Conservation (phyloP, 1,140 invertebrate species). For the Drosophila athabasca region DNA sequence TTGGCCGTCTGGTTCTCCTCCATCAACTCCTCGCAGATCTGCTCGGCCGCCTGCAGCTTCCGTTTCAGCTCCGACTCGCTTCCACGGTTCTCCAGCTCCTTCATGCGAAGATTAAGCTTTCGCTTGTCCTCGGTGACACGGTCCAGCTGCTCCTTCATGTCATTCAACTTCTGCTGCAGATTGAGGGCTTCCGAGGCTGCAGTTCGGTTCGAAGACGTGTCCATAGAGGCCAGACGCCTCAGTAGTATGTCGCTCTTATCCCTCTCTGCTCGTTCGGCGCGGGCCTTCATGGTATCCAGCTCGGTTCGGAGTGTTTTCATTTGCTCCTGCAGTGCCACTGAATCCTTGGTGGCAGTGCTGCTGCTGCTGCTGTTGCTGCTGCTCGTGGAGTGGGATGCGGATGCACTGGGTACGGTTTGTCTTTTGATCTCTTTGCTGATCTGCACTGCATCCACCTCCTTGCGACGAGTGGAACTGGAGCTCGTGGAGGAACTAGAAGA, state of each 20-base stretch:
- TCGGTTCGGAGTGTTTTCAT: slow-evolving; percentile 87
- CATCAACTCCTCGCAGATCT: slow-evolving; percentile 95
- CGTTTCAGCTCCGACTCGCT: slow-evolving; percentile 88
- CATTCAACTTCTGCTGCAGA: slow-evolving; percentile 92
- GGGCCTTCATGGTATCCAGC: slow-evolving; percentile 85
- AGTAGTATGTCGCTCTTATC: slow-evolving; percentile 94
- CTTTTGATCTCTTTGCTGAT: slow-evolving; percentile 73
- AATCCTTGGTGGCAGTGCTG: slow-evolving; percentile 74
- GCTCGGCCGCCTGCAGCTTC: slow-evolving; percentile 93
- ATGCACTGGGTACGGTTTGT: slow-evolving; percentile 84
- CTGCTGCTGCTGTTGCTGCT: slow-evolving; percentile 83
- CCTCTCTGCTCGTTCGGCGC: slow-evolving; percentile 91
- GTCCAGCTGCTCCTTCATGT: slow-evolving; percentile 90
- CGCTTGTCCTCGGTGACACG: slow-evolving; percentile 93
- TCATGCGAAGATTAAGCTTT: slow-evolving; percentile 88
- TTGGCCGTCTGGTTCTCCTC: slow-evolving; percentile 98
- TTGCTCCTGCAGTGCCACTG: slow-evolving; percentile 86
- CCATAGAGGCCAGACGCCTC: slow-evolving; percentile 89
- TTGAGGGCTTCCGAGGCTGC: slow-evolving; percentile 89
- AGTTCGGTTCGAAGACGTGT: slow-evolving; percentile 89
- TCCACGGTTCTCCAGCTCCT: slow-evolving; percentile 87
- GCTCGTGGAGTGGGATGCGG: slow-evolving; percentile 71
- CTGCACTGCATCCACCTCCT: slow-evolving; percentile 72
- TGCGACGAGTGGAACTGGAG: slow-evolving; percentile 48
- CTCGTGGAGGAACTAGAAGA: slow-evolving; percentile 31